A percentile compares a stretch with the other conserved stretches of the same genome.
phyloP scores from a whole-genome alignment of 2,797 vertebrate genomes.

The Lemur catta region DNA sequence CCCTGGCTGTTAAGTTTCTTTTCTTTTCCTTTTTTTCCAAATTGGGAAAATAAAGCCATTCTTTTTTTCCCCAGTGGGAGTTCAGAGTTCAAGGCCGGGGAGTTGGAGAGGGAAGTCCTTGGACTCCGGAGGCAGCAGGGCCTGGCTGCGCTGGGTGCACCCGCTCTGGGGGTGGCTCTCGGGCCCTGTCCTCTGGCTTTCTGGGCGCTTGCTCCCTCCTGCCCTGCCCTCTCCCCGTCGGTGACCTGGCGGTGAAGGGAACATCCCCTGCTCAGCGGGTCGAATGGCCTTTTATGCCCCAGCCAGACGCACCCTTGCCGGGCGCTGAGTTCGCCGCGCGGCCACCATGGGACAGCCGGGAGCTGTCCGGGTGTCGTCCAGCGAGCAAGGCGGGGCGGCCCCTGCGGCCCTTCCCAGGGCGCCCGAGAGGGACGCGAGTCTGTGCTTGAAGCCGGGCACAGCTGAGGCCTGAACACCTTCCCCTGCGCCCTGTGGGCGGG shows the following conservation, averaged over 20 bases:
- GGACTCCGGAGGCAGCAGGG: background rate
- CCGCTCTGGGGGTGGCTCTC: background rate
- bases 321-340: too few relatives aligned
- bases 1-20: background rate
- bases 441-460: background rate
- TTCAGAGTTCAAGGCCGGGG: background rate
- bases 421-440: background rate
- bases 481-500: background rate
- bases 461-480: background rate
- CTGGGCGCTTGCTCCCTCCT: too few relatives aligned
- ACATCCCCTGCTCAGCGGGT: background rate
- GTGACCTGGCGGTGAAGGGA: too few relatives aligned
- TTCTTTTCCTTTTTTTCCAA: background rate
- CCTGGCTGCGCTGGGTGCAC: background rate
- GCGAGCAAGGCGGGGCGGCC: background rate
- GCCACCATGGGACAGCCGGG: too few relatives aligned
- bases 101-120: background rate
- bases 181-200: background rate
- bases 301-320: too few relatives aligned
- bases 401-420: background rate
- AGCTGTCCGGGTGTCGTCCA: background rate
- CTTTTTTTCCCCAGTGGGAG: background rate
- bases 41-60: background rate
- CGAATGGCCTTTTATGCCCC: rapidly evolving
- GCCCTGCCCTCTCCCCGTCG: background rate